Percentiles rank a stretch among this genome's conserved stretches.
These are phyloP conservation scores for Tachysurus fulvidraco DNA, from an alignment of 2,113 vertebrate species.

Conservation along the genomic window DNA sequence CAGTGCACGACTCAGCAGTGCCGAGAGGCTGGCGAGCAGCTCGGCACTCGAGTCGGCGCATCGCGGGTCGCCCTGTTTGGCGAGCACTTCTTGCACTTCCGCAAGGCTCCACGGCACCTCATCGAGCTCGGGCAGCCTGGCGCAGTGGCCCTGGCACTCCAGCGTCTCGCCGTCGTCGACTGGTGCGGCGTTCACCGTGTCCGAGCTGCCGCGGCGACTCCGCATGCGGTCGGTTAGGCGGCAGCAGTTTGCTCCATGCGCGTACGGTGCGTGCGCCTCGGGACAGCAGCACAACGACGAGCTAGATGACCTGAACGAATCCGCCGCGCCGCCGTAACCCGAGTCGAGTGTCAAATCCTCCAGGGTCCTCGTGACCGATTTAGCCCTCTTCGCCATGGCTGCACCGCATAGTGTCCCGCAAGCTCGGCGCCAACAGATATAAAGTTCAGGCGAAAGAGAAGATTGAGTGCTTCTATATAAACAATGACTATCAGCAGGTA, in stretches of 20 bases:
- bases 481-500: not conserved
- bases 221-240: slow-evolving; percentile 96
- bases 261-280: slow-evolving; percentile 84
- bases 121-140: slow-evolving; percentile 96
- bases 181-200: slow-evolving; percentile 97
- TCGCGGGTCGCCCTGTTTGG: slow-evolving; percentile 77
- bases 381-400: slow-evolving; percentile 94
- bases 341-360: slow-evolving; percentile 98
- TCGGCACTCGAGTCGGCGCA: slow-evolving; percentile 74
- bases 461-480: not conserved
- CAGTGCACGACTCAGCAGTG: slow-evolving; percentile 85
- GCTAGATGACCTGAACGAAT: slow-evolving; percentile 96
- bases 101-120: slow-evolving; percentile 96
- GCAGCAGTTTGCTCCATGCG: slow-evolving; percentile 90
- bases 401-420: slow-evolving; percentile 86
- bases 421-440: slow-evolving; percentile 25
- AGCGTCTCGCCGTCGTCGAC: slow-evolving; percentile 95
- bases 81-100: slow-evolving; percentile 87
- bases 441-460: not conserved
- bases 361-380: slow-evolving; percentile 89
- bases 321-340: slow-evolving; percentile 98
- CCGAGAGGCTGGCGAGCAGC: slow-evolving; percentile 85
- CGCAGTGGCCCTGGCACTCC: slow-evolving; percentile 94
- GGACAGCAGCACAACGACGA: slow-evolving; percentile 96
- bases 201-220: slow-evolving; percentile 96